Evolutionary conservation across 2,113 vertebrate species (phyloP), one percentile per base, ranked within the genome.

Genomic region (Micronycteris hirsuta): DNA sequence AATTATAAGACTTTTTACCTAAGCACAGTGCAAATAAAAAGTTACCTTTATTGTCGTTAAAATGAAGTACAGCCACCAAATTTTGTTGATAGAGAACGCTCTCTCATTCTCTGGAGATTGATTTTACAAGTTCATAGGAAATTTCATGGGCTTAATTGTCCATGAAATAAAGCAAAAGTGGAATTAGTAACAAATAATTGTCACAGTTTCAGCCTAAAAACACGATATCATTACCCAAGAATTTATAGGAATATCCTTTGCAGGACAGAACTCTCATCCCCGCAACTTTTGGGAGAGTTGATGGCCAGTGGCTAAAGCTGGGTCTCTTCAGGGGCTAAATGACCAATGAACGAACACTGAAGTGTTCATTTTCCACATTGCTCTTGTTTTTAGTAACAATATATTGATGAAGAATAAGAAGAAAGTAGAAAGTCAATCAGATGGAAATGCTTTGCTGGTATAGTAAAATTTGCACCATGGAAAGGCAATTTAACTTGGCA

Each of bases 381-480:
- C 87, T 49, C 65, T 81, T 95, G 68, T 67, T 91, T 45, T 87
- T 61, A 38, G 89, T 38, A 96, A 70, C 82, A 87, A 36, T 45
- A n/a, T 33, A 78, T 91, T 70, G 86, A 84, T 94, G 22, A 26
- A 65, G 47, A 71, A 67, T 31, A 61, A 61, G 58, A 61, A 61
- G 49, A 45, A 33, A 63, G 28, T 68, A 41, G 63, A 43, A 74
- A 90, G 17, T 28, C 4, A 56, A 24, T 56, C 76, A 91, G 26
- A 45, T 71, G 31, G 65, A 49, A 86, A 82, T 3, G 83, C 19
- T 70, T 83, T 49, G 6, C 1, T 93, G 4, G 52, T 70, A 26
- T 16, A 47, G 52, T 84, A 38, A 70, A 47, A 80, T 4, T 54
- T 71, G 77, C 2, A 7, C 12, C 47, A 63, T 82, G 22, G 68